These are phyloP conservation scores for Tetraneura akinire DNA, from an alignment of 1,140 invertebrate genomes.

Conservation along the genomic window DNA sequence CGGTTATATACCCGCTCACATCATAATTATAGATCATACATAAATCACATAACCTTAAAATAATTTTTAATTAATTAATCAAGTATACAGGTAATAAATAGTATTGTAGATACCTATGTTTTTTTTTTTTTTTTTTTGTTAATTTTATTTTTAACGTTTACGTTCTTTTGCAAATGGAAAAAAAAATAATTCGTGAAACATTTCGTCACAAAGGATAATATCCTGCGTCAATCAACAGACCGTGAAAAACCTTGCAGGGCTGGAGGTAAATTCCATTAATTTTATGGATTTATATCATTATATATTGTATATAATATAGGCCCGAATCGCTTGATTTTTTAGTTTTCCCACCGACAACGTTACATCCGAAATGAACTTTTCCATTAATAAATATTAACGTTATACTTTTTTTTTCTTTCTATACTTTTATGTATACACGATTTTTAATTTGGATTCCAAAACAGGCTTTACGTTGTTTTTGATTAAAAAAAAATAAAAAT, in stretches of 20 bases:
- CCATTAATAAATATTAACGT: slow-evolving; percentile 50
- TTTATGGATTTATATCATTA: slow-evolving; percentile 48
- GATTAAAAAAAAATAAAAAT: slow-evolving; percentile 34
- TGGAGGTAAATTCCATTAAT: slow-evolving; percentile 41
- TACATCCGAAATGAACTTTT: slow-evolving; percentile 44
- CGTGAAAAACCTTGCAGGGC: slow-evolving; percentile 11
- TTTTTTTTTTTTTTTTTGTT: too few species aligned
- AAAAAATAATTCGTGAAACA: slow-evolving; percentile 29
- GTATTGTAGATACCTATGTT: too few species aligned
- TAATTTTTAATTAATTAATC: too few species aligned
- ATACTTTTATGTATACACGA: slow-evolving; percentile 32
- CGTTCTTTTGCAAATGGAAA: neutral
- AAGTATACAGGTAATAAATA: too few species aligned
- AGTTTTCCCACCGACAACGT: neutral
- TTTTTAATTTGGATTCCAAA: slow-evolving; percentile 50
- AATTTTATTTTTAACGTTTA: slow-evolving; percentile 17
- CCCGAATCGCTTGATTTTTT: slow-evolving; percentile 36
- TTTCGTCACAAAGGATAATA: slow-evolving; percentile 41
- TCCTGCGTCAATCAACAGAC: slow-evolving; percentile 38
- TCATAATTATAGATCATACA: too few species aligned
- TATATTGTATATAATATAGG: slow-evolving; percentile 31
- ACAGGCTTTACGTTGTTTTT: slow-evolving; percentile 44
- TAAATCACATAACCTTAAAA: too few species aligned
- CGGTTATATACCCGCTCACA: too few species aligned
- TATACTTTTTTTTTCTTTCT: slow-evolving; percentile 33